Evolutionary conservation across 2,888 invertebrate species (phyloP).

Genomic region (Luperina testacea): DNA sequence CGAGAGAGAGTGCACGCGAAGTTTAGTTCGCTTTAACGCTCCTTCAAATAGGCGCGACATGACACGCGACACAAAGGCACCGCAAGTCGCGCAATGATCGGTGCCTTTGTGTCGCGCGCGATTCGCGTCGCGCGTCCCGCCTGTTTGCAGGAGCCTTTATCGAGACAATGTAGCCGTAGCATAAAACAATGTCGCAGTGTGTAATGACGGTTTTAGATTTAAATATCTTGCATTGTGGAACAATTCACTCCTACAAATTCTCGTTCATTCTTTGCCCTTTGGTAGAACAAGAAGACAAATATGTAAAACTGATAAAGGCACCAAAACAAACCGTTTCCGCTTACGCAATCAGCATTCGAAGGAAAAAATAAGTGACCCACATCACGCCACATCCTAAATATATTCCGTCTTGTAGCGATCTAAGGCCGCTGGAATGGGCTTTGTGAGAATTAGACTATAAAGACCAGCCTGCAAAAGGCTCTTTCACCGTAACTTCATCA

Average conservation of each 20-base stretch:
- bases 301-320: constrained; percentile 35
- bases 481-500: background rate
- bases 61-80: too few species aligned
- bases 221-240: background rate
- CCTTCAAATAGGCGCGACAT: too few species aligned
- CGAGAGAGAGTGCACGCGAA: too few species aligned
- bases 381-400: constrained; percentile 44
- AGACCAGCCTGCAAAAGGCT: background rate
- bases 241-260: background rate
- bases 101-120: too few species aligned
- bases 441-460: background rate
- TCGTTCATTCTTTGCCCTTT: background rate
- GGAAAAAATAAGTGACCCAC: constrained; percentile 64
- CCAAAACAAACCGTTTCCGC: constrained; percentile 60
- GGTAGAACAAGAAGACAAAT: constrained; percentile 9
- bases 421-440: constrained; percentile 45
- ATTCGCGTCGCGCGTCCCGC: too few species aligned
- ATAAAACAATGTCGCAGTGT: too few species aligned
- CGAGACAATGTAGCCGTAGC: background rate
- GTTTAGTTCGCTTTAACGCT: too few species aligned
- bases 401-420: constrained; percentile 51
- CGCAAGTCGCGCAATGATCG: too few species aligned
- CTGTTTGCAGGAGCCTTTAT: too few species aligned
- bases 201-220: background rate
- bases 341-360: constrained; percentile 56